Conservation (phyloP, 37 sponge, comb jelly and placozoan genomes). For the Eunapius fragilis region DNA sequence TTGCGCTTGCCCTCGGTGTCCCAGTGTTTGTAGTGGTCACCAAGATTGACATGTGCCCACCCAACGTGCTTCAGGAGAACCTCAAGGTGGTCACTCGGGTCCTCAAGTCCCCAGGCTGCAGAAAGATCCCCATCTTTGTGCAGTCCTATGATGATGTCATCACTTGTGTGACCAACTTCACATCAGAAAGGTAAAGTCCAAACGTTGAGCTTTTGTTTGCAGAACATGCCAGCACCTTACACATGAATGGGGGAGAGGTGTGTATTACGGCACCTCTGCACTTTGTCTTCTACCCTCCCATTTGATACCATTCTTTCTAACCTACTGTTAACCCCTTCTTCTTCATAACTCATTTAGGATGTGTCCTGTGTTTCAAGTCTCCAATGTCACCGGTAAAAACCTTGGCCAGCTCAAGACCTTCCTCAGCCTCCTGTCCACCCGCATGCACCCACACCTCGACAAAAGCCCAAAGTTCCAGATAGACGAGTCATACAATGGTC, state of each 20-base stretch:
- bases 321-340: background rate
- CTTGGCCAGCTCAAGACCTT: constrained; percentile 91
- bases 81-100: constrained; percentile 89
- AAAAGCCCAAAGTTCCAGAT: constrained; percentile 95
- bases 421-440: constrained; percentile 86
- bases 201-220: too few relatives aligned
- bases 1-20: constrained; percentile 95
- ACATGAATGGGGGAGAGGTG: too few relatives aligned
- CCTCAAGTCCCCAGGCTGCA: constrained; percentile 97
- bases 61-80: constrained; percentile 95
- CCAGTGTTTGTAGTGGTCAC: constrained; percentile 99
- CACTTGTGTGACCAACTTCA: constrained; percentile 94
- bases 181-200: constrained; percentile 82
- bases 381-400: constrained; percentile 97
- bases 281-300: background rate
- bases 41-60: constrained; percentile 99
- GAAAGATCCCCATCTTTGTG: constrained; percentile 96
- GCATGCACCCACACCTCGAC: constrained; percentile 80
- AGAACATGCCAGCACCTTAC: too few relatives aligned
- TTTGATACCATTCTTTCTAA: too few relatives aligned
- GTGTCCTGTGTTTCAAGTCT: constrained; percentile 99
- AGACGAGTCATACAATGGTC: constrained; percentile 96
- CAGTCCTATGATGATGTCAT: constrained; percentile 92
- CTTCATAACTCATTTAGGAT: constrained; percentile 57
- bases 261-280: too few relatives aligned